phyloP scores from a whole-genome alignment of 2,888 invertebrate species.

The Archips crataeganus region DNA sequence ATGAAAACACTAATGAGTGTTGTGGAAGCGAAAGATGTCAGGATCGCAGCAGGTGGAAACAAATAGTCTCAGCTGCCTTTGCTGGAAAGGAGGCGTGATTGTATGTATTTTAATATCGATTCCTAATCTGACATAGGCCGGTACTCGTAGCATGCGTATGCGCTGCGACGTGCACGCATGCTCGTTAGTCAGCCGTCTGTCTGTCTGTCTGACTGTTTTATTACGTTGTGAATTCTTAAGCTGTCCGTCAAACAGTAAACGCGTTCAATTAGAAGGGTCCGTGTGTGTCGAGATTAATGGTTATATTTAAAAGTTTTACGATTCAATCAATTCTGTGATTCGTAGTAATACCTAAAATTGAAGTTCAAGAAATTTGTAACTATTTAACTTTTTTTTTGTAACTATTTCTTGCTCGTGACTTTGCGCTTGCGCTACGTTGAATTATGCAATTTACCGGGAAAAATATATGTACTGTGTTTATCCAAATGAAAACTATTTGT shows the following conservation, averaged over 20 bases:
- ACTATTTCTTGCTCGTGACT: too few relatives aligned
- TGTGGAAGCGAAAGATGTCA: too few relatives aligned
- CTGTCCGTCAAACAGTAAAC: not conserved
- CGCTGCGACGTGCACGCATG: conserved; percentile 23
- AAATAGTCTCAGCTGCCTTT: too few relatives aligned
- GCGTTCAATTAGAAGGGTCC: not conserved
- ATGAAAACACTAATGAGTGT: too few relatives aligned
- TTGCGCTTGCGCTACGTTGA: too few relatives aligned
- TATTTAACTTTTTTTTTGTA: too few relatives aligned
- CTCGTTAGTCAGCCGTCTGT: conserved; percentile 40
- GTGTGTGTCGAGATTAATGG: not conserved
- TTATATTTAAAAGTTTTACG: not conserved
- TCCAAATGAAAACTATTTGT: too few relatives aligned
- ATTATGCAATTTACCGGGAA: too few relatives aligned
- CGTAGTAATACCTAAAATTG: too few relatives aligned
- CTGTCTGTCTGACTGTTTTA: conserved; percentile 39
- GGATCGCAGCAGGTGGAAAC: too few relatives aligned
- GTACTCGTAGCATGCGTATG: conserved; percentile 8
- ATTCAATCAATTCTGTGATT: not conserved
- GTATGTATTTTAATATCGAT: not conserved
- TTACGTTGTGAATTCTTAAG: conserved; percentile 10
- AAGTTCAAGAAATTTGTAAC: too few relatives aligned
- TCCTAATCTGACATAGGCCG: not conserved
- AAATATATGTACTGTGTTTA: too few relatives aligned
- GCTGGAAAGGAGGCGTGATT: not conserved